Evolutionary conservation across 2,888 invertebrate genomes (phyloP).

Genomic region (Serripes groenlandicus): DNA sequence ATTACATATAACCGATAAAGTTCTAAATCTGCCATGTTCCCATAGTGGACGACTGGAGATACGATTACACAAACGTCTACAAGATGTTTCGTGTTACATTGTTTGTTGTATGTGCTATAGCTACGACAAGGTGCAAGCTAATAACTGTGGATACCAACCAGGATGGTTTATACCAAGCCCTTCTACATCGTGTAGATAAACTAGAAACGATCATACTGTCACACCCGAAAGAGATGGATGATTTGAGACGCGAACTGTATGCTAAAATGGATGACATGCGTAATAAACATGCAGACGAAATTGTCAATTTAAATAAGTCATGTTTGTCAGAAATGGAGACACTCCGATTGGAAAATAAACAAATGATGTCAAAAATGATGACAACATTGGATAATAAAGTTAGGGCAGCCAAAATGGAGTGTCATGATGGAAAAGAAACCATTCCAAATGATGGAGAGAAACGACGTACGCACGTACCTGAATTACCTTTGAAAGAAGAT

Average conservation of each 20-base stretch:
- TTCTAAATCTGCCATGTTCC: too few species aligned
- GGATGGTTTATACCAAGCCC: background rate
- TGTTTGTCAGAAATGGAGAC: background rate
- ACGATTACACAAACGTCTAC: background rate
- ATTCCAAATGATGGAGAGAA: too few species aligned
- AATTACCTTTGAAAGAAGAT: too few species aligned
- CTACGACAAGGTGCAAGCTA: background rate
- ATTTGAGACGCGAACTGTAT: background rate
- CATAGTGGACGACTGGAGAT: too few species aligned
- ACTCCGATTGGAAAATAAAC: background rate
- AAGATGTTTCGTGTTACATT: background rate
- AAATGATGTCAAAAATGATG: background rate
- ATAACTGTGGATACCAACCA: background rate
- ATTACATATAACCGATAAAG: too few species aligned
- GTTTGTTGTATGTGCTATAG: background rate
- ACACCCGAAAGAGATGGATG: background rate
- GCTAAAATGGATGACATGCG: background rate
- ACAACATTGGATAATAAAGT: background rate
- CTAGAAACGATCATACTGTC: background rate
- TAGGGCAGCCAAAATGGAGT: background rate
- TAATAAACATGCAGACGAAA: background rate
- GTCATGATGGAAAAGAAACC: too few species aligned
- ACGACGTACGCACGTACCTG: too few species aligned
- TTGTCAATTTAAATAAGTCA: background rate
- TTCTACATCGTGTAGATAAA: background rate